Percentiles rank a stretch among this genome's conserved stretches.
phyloP scores from a whole-genome alignment of 2,888 invertebrate genomes.

The Schrankia costaestrigalis region DNA sequence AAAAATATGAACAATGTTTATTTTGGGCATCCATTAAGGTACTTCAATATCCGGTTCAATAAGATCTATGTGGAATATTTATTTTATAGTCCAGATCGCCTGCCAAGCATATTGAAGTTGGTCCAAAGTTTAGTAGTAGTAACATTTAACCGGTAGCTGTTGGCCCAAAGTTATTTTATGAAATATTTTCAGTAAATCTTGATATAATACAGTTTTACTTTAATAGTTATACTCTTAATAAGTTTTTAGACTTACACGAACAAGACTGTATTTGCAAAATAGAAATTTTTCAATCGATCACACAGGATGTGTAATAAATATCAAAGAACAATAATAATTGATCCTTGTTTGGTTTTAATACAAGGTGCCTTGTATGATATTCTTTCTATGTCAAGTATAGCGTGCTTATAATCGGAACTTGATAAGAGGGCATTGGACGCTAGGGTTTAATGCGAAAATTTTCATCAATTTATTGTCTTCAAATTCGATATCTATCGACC shows the following conservation, averaged over 20 bases:
- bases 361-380: constrained; percentile 29
- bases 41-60: constrained; percentile 23
- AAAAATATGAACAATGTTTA: constrained; percentile 32
- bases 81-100: constrained; percentile 37
- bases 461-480: constrained; percentile 11
- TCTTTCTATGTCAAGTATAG: constrained; percentile 35
- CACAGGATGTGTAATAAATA: no score
- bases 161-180: no score
- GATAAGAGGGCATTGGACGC: constrained; percentile 15
- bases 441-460: constrained; percentile 14
- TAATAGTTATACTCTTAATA: no score
- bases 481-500: constrained; percentile 17
- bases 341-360: constrained; percentile 10
- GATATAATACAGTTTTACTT: no score
- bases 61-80: constrained; percentile 23
- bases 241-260: no score
- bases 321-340: no score
- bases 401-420: constrained; percentile 9
- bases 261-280: no score
- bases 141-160: no score
- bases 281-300: no score
- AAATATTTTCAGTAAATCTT: no score
- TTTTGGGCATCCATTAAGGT: constrained; percentile 34
- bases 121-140: no score
- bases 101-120: no score